phyloP scores from a whole-genome alignment of 2,797 vertebrate species.

The Synanceia verrucosa region DNA sequence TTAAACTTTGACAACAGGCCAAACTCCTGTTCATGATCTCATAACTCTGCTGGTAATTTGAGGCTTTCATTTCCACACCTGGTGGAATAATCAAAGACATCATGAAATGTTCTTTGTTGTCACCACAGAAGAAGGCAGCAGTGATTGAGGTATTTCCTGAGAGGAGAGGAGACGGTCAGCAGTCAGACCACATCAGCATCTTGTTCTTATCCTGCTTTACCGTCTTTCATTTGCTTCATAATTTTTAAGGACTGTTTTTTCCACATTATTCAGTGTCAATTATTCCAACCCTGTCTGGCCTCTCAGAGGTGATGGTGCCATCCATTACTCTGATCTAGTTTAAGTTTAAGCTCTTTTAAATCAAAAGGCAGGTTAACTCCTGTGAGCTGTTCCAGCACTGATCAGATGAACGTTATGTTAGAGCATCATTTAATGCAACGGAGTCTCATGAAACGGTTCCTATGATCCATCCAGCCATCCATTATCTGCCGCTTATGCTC shows the following conservation, averaged over 20 bases:
- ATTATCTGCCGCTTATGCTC: no score
- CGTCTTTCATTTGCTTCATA: conserved; percentile 31
- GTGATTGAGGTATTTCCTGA: conserved; percentile 23
- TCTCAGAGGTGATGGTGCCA: conserved; percentile 3
- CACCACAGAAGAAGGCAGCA: neutral
- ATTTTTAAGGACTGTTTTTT: neutral
- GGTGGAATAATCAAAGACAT: neutral
- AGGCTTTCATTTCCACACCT: neutral
- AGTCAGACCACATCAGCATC: conserved; percentile 25
- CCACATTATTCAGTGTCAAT: neutral
- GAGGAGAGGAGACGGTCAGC: conserved; percentile 16
- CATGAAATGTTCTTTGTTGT: no score
- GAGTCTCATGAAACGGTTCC: no score
- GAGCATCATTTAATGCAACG: neutral
- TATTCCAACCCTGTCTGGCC: neutral
- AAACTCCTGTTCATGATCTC: neutral
- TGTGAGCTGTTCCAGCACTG: neutral
- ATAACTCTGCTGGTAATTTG: neutral
- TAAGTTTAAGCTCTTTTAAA: neutral
- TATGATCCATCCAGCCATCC: no score
- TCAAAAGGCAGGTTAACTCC: neutral
- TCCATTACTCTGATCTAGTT: conserved; percentile 2
- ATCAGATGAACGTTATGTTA: neutral
- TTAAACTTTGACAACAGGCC: neutral
- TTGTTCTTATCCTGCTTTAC: conserved; percentile 30